Evolutionary conservation across 1,140 invertebrate genomes (phyloP), one percentile per base, ranked within the genome.

Genomic region (Microplitis mediator): DNA sequence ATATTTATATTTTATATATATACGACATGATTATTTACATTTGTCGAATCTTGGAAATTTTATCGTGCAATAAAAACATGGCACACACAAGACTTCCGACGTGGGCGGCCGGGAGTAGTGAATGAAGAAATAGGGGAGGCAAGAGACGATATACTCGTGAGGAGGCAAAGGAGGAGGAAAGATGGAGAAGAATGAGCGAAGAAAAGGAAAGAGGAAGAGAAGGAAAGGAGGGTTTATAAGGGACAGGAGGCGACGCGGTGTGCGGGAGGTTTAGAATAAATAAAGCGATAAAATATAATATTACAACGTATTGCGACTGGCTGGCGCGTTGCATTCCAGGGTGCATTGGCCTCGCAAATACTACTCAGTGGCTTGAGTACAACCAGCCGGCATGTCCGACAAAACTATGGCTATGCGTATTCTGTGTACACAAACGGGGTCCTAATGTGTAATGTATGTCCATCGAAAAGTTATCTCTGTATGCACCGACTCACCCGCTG

Each of bases 301-400:
- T 85, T 78, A 79, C 77, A 76, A 80, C 74, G 81, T 77, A 81
- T 77, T 74, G 78, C 77, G 76, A 77, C 79, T 75, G 76, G 74
- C 77, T 80, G 82, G 80, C 82, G 81, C 78, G 81, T 83, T 76
- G 82, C 84, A 86, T 86, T 86, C 84, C 81, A 82, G 83, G 84
- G 84, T 86, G 84, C 84, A 86, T 84, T 85, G 84, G 83, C 83
- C 84, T 81, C 83, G 81, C 84, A 79, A 84, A 84, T 84, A 84
- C 39, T 45, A 45, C 84, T 82, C 74, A 54, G 71, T 71, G 67
- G 73, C 66, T 69, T 71, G 54, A 56, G 13, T 39, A 31, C 66
- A 60, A 31, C 51, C 54, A 32, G 31, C 51, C 52, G 67, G 23
- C 58, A 45, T 45, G 39, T 34, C 32, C 61, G 52, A 62, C 35